Evolutionary conservation across 2,113 vertebrate genomes (phyloP), one percentile per base, ranked within the genome.

Genomic region (Dicaeum eximium): DNA sequence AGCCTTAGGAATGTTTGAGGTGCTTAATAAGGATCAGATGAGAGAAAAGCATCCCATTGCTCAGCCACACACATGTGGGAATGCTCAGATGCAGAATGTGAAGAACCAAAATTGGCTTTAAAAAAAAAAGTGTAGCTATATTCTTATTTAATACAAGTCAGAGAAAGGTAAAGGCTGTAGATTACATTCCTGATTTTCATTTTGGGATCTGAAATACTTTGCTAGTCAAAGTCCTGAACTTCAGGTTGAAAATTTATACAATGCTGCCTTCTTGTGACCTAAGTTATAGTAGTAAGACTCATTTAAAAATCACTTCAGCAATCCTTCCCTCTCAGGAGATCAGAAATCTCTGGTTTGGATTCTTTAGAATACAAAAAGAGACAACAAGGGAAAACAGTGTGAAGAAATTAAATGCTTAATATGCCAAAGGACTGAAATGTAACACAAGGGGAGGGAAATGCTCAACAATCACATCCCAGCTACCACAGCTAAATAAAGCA

Each of bases 1-100:
- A 94, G 77, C 45, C 23, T 88, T 51, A 56, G 73, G 73, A 94
- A 89, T 64, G 69, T 56, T 64, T 81, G 92, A 96, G 95, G 73
- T 89, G 80, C 78, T 79, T 87, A 75, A 94, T 56, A 3, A 1
- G 38, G 44, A 96, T 87, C 90, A 90, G 93, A 94, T 79, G 80
- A 81, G 35, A 81, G 51, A 50, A 86, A 58, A 81, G 58, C n/a
- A 88, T 42, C 58, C 45, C 58, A 64, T 45, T 45, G 77, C 33
- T 89, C 56, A 56, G 69, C 51, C 77, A 89, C 61, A 66, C 44
- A 80, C 33, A 80, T 60, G 62, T 40, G 62, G 15, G 27, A 91
- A n/a, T 30, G 47, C 12, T 92, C 69, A 81, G 48, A 54, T 7
- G 19, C n/a, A 80, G 10, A 79, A 67, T 0, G 3, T 22, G 24